Conservation (phyloP, 64 coral and sea anemone genomes). For the Actinia tenebrosa region DNA sequence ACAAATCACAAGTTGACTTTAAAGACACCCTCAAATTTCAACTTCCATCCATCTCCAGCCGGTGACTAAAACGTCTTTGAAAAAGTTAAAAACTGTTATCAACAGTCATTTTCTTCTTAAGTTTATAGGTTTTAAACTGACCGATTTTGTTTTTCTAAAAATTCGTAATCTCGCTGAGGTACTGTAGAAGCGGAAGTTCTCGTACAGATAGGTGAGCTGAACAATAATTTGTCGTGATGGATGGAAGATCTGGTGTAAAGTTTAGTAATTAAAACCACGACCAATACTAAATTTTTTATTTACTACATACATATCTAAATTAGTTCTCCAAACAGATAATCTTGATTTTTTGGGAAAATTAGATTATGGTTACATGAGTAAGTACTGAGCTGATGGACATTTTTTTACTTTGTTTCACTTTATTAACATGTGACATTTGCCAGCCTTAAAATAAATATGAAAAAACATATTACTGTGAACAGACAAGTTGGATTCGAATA, state of each 20-base stretch:
- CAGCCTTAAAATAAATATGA: background rate
- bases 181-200: background rate
- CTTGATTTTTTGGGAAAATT: background rate
- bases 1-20: background rate
- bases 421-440: background rate
- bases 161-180: background rate
- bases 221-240: background rate
- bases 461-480: background rate
- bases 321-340: background rate
- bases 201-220: background rate
- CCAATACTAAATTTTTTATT: background rate
- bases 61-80: background rate
- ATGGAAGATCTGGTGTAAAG: background rate
- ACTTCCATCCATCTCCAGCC: background rate
- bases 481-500: background rate
- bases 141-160: background rate
- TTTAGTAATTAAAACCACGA: background rate
- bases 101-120: background rate
- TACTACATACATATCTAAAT: background rate
- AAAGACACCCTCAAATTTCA: background rate
- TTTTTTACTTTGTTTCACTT: constrained; percentile 2
- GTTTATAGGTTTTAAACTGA: background rate
- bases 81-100: background rate
- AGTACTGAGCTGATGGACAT: background rate
- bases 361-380: background rate